These are phyloP conservation scores for Doris montereyensis DNA, from an alignment of 2,888 invertebrate genomes.

Conservation along the genomic window DNA sequence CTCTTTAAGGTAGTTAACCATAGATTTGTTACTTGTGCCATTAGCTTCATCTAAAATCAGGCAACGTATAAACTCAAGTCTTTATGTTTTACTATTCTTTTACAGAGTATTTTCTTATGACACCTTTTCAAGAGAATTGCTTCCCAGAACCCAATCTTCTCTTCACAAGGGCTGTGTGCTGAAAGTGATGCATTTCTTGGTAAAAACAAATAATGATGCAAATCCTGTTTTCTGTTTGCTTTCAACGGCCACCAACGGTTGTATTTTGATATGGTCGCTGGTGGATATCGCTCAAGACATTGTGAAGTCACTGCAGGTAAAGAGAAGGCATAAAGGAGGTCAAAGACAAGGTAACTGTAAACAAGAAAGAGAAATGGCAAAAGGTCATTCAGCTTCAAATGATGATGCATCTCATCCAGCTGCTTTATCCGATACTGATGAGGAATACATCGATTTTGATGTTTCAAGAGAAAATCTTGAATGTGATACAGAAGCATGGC, in stretches of 20 bases:
- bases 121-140: constrained; percentile 50
- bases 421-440: background rate
- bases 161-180: constrained; percentile 81
- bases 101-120: constrained; percentile 59
- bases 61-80: too few relatives aligned
- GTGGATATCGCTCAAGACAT: background rate
- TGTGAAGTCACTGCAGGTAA: background rate
- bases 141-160: constrained; percentile 64
- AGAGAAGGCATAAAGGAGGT: too few relatives aligned
- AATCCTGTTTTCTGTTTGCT: constrained; percentile 70
- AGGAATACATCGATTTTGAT: background rate
- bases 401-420: background rate
- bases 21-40: too few relatives aligned
- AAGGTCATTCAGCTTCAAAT: background rate
- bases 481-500: constrained; percentile 12
- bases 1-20: too few relatives aligned
- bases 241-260: constrained; percentile 83
- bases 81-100: too few relatives aligned
- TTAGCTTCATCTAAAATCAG: too few relatives aligned
- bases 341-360: background rate
- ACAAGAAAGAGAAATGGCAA: background rate
- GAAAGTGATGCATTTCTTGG: constrained; percentile 75
- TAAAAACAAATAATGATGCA: constrained; percentile 55
- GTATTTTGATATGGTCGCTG: constrained; percentile 80
- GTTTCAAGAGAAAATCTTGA: background rate